Base-by-base conservation (phyloP, 2,888 invertebrate species). In the Syrphus vitripennis region DNA sequence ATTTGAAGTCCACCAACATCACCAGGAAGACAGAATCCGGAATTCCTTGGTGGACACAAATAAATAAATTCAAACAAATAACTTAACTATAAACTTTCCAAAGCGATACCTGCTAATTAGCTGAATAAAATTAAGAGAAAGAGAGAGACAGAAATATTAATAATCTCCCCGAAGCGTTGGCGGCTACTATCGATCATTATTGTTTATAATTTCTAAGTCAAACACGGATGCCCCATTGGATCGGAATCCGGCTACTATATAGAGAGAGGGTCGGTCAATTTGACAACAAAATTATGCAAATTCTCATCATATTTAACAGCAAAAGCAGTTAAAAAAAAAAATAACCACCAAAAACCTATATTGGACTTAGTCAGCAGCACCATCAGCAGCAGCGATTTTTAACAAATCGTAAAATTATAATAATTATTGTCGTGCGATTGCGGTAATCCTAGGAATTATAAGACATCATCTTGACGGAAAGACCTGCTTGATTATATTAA, bases 271-370 rank as follows among this genome's bases (percentile, higher is more conserved):
- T n/a, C n/a, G 19, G 34, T 57, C 31, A 42, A 34, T 55, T 70
- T 63, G 55, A 75, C 69, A 81, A 70, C 29, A 65, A 61, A 65
- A 82, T 50, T 82, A 82, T 82, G 81, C 76, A 70, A 76, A 82
- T 82, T 76, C 34, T 9, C 34, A 0, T 50, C 40, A 31, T 34
- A 75, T 24, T 57, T n/a, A n/a, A n/a, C 26, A 21, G n/a, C 26
- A 26, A 9, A 31, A 59, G 12, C 6, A 63, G n/a, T 3, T 26
- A 4, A 26, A 9, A 29, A 63, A 37, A 53, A 29, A 29, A 24
- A 53, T 29, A 34, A 24, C 21, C 3, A 34, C 26, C 53, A 61
- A 34, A 57, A 57, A 31, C 31, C 34, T 57, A 57, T 34, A 57
- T 57, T 34, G 31, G 14, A 21, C 40, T 10, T 55, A 50, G 14